Conservation (phyloP, 2,113 vertebrate species). For the Stercorarius parasiticus region DNA sequence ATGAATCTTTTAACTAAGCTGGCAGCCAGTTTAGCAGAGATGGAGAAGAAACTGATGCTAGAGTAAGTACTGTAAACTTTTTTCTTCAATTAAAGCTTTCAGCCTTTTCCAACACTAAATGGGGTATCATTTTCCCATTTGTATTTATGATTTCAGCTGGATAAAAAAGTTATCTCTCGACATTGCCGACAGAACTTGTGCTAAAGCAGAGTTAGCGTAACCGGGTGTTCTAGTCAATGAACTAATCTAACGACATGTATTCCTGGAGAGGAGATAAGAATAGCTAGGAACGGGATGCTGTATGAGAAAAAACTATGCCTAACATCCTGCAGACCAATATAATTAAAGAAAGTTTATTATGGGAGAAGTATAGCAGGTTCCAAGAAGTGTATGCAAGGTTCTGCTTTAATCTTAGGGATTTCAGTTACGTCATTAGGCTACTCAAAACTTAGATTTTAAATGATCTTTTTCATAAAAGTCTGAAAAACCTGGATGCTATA, state of each 20-base stretch:
- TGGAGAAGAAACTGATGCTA: not conserved
- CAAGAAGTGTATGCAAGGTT: not conserved
- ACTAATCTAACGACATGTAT: not conserved
- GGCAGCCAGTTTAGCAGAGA: not conserved
- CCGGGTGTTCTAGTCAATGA: not conserved
- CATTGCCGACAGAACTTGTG: not conserved
- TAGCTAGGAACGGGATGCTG: not conserved
- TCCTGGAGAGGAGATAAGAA: not conserved
- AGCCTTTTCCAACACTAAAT: not conserved
- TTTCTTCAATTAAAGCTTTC: not conserved
- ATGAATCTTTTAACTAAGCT: not conserved
- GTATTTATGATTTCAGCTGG: not conserved
- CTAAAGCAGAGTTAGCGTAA: not conserved
- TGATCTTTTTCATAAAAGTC: not conserved
- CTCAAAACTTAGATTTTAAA: not conserved
- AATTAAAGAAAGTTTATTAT: not conserved
- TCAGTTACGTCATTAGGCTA: not conserved
- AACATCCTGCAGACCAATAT: not conserved
- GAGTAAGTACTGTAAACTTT: not conserved
- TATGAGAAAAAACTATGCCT: not conserved
- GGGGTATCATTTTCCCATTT: not conserved
- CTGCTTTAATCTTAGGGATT: not conserved
- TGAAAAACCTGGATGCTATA: not conserved
- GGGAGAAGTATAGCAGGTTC: not conserved
- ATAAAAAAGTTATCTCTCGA: not conserved